Percentiles rank a stretch among this genome's conserved stretches.
Conservation (phyloP, 1,140 invertebrate species). For the Galleria mellonella region DNA sequence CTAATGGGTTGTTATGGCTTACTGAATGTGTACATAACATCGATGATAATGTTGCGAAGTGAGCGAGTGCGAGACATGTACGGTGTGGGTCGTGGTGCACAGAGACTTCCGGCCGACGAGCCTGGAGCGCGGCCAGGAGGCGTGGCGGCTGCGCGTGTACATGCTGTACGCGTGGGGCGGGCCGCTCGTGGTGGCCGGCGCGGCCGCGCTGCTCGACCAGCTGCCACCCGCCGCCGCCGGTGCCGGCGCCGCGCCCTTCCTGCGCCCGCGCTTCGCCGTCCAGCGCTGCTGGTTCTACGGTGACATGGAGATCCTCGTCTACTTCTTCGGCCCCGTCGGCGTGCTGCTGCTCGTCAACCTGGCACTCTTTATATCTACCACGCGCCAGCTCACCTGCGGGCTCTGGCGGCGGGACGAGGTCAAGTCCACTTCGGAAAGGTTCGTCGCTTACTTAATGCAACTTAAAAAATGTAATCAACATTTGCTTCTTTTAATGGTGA, state of each 20-base stretch:
- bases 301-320: conserved; percentile 85
- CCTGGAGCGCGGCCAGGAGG: conserved; percentile 87
- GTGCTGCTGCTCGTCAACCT: conserved; percentile 84
- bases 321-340: conserved; percentile 88
- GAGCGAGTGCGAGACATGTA: too few species aligned
- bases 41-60: too few species aligned
- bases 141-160: conserved; percentile 83
- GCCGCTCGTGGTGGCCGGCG: conserved; percentile 81
- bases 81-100: too few species aligned
- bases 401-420: conserved; percentile 90
- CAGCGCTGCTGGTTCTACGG: conserved; percentile 88
- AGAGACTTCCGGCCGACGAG: conserved; percentile 88
- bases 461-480: too few species aligned
- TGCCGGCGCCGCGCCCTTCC: conserved; percentile 72
- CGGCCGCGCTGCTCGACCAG: conserved; percentile 81
- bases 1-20: too few species aligned
- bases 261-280: conserved; percentile 84
- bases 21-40: too few species aligned
- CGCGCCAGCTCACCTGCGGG: conserved; percentile 88
- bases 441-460: too few species aligned
- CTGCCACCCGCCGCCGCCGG: conserved; percentile 75
- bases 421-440: conserved; percentile 90
- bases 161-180: conserved; percentile 88
- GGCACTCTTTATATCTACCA: conserved; percentile 85
- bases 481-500: too few species aligned